Percentiles rank a stretch among this genome's conserved stretches.
phyloP scores from a whole-genome alignment of 1,140 invertebrate genomes.

The Euwallacea similis region DNA sequence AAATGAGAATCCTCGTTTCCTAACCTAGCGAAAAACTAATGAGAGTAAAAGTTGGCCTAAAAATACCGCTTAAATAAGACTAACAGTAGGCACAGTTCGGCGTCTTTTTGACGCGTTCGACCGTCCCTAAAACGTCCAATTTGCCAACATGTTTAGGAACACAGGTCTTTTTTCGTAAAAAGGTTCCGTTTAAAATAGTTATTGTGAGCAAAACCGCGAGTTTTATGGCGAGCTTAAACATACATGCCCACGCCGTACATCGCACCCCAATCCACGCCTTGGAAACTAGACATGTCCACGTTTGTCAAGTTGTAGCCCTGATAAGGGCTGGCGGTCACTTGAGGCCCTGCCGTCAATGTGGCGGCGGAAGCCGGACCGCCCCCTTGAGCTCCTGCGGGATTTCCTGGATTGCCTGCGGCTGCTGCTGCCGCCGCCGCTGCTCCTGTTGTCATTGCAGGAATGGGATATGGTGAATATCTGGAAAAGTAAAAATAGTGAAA shows the following conservation, averaged over 20 bases:
- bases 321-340: slow-evolving; percentile 68
- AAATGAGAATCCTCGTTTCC: slow-evolving; percentile 37
- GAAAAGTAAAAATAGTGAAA: neutral
- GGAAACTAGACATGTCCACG: slow-evolving; percentile 88
- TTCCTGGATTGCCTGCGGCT: slow-evolving; percentile 58
- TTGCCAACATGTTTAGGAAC: slow-evolving; percentile 3
- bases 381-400: slow-evolving; percentile 57
- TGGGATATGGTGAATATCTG: slow-evolving; percentile 69
- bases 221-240: slow-evolving; percentile 57
- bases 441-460: slow-evolving; percentile 53
- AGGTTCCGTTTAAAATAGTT: neutral
- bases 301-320: slow-evolving; percentile 83
- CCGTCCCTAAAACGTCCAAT: neutral
- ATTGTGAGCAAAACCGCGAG: slow-evolving; percentile 33
- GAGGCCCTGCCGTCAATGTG: slow-evolving; percentile 60
- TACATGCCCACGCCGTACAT: slow-evolving; percentile 92
- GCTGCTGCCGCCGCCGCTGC: slow-evolving; percentile 59
- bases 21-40: slow-evolving; percentile 2
- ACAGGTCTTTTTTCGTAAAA: slow-evolving; percentile 2
- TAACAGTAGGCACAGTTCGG: slow-evolving; percentile 45
- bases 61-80: slow-evolving; percentile 20
- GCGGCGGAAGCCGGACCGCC: slow-evolving; percentile 57
- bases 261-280: slow-evolving; percentile 84
- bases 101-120: slow-evolving; percentile 42
- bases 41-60: slow-evolving; percentile 23